Conservation (phyloP, 2,113 vertebrate species). For the Alces alces region DNA sequence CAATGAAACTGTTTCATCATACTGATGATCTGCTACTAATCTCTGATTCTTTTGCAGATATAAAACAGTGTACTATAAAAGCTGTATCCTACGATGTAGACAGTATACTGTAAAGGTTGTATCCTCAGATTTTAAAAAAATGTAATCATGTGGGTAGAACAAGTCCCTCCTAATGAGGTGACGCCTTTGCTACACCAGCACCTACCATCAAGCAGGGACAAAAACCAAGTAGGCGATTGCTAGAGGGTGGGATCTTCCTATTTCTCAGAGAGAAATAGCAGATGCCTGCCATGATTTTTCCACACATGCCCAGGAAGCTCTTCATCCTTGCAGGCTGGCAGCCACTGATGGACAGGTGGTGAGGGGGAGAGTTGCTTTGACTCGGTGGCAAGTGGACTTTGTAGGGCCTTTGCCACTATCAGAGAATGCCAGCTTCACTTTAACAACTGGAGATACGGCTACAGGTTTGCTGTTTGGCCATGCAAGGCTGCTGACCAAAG, state of each 20-base stretch:
- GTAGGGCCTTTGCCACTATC: neutral
- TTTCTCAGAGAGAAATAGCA: neutral
- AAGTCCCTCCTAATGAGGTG: neutral
- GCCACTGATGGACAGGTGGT: neutral
- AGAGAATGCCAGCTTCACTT: neutral
- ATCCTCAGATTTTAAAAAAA: neutral
- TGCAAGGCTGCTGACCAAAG: neutral
- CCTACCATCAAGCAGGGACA: neutral
- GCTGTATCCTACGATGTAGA: neutral
- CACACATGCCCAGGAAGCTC: neutral
- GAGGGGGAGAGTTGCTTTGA: neutral
- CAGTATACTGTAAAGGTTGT: neutral
- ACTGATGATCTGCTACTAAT: neutral
- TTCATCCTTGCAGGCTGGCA: neutral
- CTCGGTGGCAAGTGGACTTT: neutral
- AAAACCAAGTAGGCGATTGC: neutral
- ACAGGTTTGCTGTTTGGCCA: neutral
- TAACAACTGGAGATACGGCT: neutral
- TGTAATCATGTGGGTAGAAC: neutral
- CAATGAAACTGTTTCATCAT: neutral
- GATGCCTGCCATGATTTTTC: neutral
- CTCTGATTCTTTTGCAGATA: neutral
- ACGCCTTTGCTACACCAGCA: neutral
- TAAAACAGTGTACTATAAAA: neutral
- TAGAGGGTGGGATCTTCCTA: neutral